These are phyloP conservation scores for Perca fluviatilis DNA, from an alignment of 2,113 vertebrate species.

Conservation along the genomic window DNA sequence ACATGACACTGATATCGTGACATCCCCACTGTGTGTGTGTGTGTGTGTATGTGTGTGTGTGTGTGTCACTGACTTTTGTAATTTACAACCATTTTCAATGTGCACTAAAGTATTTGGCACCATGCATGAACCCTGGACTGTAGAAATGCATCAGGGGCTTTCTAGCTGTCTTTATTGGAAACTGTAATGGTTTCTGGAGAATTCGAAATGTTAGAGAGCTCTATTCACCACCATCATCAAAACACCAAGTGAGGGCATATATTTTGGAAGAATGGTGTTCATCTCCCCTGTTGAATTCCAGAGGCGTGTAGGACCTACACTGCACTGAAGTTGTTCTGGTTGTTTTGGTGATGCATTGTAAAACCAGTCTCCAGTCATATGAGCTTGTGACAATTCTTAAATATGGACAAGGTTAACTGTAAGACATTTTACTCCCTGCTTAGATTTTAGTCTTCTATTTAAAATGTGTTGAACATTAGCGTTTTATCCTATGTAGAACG, in stretches of 20 bases:
- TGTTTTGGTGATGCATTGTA: neutral
- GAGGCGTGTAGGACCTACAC: neutral
- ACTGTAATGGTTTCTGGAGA: constrained; percentile 1
- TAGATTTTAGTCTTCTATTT: neutral
- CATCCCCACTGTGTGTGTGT: too few relatives aligned
- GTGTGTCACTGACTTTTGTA: neutral
- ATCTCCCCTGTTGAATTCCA: neutral
- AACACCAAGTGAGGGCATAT: neutral
- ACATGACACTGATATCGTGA: too few relatives aligned
- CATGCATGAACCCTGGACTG: neutral
- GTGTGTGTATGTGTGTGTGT: too few relatives aligned
- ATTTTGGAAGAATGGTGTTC: neutral
- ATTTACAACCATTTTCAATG: neutral
- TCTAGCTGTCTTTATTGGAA: neutral
- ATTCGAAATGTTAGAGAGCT: neutral
- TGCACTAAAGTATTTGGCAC: neutral
- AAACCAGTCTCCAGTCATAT: neutral
- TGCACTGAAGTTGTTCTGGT: neutral
- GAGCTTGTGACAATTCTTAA: neutral
- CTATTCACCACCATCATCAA: neutral
- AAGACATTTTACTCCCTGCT: neutral
- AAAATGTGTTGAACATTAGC: neutral
- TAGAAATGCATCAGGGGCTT: neutral
- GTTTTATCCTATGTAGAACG: neutral
- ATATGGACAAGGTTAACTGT: neutral